Base-by-base conservation (phyloP, 2,888 invertebrate species). In the Catocala sponsa region DNA sequence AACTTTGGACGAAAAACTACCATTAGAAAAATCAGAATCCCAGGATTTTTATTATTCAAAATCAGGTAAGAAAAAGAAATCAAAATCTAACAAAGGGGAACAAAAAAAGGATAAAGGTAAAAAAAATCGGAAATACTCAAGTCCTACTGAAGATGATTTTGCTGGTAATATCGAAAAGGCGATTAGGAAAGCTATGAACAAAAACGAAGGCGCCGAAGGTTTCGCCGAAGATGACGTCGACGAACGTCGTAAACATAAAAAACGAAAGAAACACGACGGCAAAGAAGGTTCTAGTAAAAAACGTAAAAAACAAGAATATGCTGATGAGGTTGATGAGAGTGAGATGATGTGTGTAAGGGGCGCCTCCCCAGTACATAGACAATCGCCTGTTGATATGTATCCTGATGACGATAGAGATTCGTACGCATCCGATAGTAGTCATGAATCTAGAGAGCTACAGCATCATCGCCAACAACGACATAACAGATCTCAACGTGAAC, bases 301-400 rank as follows among this genome's bases (percentile, higher is more conserved):
- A 84, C 94, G 95, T 65, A 95, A 95, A 76, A 94, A 91, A 60
- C 94, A 95, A 70, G 95, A 94, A 33, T 95, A 85, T 68, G 88
- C 92, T 2, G 96, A 96, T 70, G 95, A 96, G 66, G 93, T 96
- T 83, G 97, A 97, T 84, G 97, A 98, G 79, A 97, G 96, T 81
- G 97, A 98, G 87, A 96, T 97, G 96, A 91, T 97, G 83, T 97
- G 97, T 86, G 95, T 97, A 9, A 95, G 97, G 55, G 97, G 97
- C 43, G 97, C 97, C 13, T 97, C 97, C 56, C 97, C 97, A 7
- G 91, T 94, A 32, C 88, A 88, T 46, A 88, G 81, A 70, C 79
- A 85, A 46, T 86, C 86, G 42, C 79, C 87, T 43, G 80, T 75
- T 49, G 91, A 90, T 70, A 76, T 87, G 57, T 92, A 91, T 79